phyloP scores from a whole-genome alignment of 2,888 invertebrate genomes.

The Dyspetes luteomarginatus region DNA sequence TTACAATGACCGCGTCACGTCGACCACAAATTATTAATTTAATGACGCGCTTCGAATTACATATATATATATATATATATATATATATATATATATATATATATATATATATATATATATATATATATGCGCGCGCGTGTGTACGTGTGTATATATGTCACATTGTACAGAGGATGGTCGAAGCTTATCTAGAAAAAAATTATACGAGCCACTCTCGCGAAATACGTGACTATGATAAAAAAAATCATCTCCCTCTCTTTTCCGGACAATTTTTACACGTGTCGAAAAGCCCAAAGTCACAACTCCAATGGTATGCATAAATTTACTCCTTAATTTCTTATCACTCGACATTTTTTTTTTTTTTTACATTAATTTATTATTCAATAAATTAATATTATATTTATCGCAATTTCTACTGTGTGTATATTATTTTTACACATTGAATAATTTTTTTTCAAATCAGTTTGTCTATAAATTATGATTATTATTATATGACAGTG shows the following conservation, averaged over 20 bases:
- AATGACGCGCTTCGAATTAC: constrained; percentile 73
- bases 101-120: too few species aligned
- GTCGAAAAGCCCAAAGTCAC: neutral
- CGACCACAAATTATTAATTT: constrained; percentile 84
- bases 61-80: neutral
- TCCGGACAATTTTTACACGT: neutral
- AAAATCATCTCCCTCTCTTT: constrained; percentile 15
- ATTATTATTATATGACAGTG: neutral
- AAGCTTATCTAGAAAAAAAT: constrained; percentile 57
- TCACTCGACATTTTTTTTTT: too few species aligned
- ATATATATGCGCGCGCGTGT: constrained; percentile 18
- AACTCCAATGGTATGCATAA: neutral
- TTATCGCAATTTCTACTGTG: too few species aligned
- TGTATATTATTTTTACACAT: too few species aligned
- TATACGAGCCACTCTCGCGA: constrained; percentile 48
- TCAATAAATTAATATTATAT: too few species aligned
- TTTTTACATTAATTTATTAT: too few species aligned
- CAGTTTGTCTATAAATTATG: constrained; percentile 7
- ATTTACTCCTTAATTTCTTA: too few species aligned
- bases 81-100: too few species aligned
- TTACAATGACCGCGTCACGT: constrained; percentile 80
- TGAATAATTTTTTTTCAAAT: constrained; percentile 24
- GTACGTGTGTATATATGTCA: neutral
- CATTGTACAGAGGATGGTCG: neutral
- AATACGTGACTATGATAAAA: constrained; percentile 45